These are phyloP conservation scores for Steinernema scapterisci DNA, from an alignment of 2,888 invertebrate genomes.

Conservation along the genomic window DNA sequence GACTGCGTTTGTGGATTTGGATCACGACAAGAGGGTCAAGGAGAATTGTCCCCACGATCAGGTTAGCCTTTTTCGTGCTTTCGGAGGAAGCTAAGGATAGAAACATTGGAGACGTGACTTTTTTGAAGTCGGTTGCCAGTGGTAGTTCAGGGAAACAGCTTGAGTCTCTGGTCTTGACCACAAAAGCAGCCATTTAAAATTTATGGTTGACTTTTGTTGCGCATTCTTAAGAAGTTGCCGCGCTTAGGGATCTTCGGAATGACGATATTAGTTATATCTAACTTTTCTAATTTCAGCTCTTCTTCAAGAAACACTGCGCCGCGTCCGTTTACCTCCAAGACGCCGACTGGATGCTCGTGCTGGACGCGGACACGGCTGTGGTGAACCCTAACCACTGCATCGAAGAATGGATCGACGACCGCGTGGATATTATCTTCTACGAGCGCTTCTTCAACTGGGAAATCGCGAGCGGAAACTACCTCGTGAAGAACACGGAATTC, in stretches of 20 bases:
- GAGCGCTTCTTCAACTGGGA: constrained; percentile 35
- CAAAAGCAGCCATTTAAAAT: too few relatives aligned
- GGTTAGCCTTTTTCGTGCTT: constrained; percentile 33
- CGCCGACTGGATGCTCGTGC: constrained; percentile 34
- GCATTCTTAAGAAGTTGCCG: too few relatives aligned
- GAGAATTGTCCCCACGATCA: constrained; percentile 30
- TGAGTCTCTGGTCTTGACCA: too few relatives aligned
- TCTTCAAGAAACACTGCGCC: constrained; percentile 35
- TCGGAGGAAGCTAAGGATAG: background rate
- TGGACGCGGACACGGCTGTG: constrained; percentile 34
- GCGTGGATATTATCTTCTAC: constrained; percentile 32
- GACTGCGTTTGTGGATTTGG: background rate
- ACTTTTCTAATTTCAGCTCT: too few relatives aligned
- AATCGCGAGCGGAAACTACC: constrained; percentile 32
- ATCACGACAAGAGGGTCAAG: constrained; percentile 22
- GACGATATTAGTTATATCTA: too few relatives aligned
- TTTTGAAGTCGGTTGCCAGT: background rate
- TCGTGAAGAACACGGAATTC: constrained; percentile 34
- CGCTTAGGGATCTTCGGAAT: too few relatives aligned
- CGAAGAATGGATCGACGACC: constrained; percentile 36
- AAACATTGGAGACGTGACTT: too few relatives aligned
- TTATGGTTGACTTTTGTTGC: too few relatives aligned
- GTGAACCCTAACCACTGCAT: constrained; percentile 34
- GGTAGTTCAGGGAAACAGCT: too few relatives aligned
- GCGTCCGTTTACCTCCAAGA: constrained; percentile 27